phyloP scores from a whole-genome alignment of 2,888 invertebrate species.

The Pristionchus entomophagus region DNA sequence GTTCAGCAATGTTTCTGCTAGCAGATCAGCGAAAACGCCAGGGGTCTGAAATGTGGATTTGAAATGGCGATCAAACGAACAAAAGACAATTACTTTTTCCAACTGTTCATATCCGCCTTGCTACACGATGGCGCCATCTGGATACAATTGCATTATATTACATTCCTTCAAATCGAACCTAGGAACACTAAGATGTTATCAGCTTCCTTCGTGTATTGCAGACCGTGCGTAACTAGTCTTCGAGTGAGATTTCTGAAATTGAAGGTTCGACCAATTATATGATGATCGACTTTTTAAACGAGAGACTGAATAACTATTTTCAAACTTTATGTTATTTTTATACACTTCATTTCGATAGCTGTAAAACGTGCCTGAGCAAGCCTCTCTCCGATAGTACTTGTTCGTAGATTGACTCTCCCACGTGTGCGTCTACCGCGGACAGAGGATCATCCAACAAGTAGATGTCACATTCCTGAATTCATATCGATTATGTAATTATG shows the following conservation, averaged over 20 bases:
- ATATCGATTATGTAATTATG: neutral
- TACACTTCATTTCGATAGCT: too few relatives aligned
- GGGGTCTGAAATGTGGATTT: neutral
- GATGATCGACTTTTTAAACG: too few relatives aligned
- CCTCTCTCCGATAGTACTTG: neutral
- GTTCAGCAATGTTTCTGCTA: neutral
- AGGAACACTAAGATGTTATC: slow-evolving; percentile 90
- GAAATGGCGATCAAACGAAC: neutral
- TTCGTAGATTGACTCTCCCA: slow-evolving; percentile 84
- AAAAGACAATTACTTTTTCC: neutral
- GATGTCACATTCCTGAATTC: slow-evolving; percentile 82
- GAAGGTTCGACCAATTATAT: too few relatives aligned
- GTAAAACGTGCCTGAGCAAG: neutral
- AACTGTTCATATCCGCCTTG: slow-evolving; percentile 90
- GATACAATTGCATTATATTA: neutral
- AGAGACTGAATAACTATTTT: too few relatives aligned
- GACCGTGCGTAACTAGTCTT: slow-evolving; percentile 92
- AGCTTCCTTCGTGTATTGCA: slow-evolving; percentile 92
- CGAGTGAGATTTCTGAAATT: slow-evolving; percentile 81
- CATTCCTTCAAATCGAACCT: too few relatives aligned
- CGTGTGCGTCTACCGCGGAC: slow-evolving; percentile 96
- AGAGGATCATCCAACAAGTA: slow-evolving; percentile 94
- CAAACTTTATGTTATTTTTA: too few relatives aligned
- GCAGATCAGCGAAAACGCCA: neutral
- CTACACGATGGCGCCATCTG: slow-evolving; percentile 88